Base-by-base conservation (phyloP, 2,113 vertebrate genomes). In the Pterophyllum scalare region DNA sequence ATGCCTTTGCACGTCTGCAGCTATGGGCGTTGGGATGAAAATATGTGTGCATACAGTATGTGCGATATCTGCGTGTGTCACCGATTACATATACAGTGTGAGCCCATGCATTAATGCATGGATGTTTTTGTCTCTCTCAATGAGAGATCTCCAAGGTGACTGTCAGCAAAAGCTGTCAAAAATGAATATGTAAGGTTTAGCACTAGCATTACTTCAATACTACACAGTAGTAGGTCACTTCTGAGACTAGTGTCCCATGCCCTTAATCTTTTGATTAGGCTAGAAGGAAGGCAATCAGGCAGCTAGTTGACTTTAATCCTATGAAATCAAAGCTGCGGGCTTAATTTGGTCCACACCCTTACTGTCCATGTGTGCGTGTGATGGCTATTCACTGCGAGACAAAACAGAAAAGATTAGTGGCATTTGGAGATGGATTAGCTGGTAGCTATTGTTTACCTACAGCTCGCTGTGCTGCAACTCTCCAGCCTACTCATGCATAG, bases 251-350 rank as follows among this genome's bases (percentile, higher is more conserved):
- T 78, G 80, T 9, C 86, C 75, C 79, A 7, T 81, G 85, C 54
- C 75, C 85, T 84, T 93, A 94, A 95, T 93, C 94, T 89, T 88
- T 92, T 94, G 89, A 95, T 94, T 92, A 94, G 93, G 82, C 74
- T 75, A 58, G 80, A 94, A 92, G 85, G 90, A 90, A 77, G 33
- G 78, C 88, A 90, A 88, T 93, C 89, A 91, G 90, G 87, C 87
- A 88, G 86, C 87, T 85, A 59, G 72, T 84, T 62, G 33, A 74
- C 40, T 81, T 88, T 92, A 94, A 94, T 93, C 84, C 77, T 80
- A 77, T 83, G 59, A 86, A 92, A 93, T 94, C 91, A 93, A 93
- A 93, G 90, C 91, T 79, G 54, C 4, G 33, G 83, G 61, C 10
- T 90, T 90, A 85, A 86, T 92, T 91, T 87, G 52, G 90, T 58